A percentile compares a stretch with the other conserved stretches of the same genome.
Evolutionary conservation across 2,797 vertebrate genomes (phyloP).

Genomic region (Enteromius thamalakanensis): DNA sequence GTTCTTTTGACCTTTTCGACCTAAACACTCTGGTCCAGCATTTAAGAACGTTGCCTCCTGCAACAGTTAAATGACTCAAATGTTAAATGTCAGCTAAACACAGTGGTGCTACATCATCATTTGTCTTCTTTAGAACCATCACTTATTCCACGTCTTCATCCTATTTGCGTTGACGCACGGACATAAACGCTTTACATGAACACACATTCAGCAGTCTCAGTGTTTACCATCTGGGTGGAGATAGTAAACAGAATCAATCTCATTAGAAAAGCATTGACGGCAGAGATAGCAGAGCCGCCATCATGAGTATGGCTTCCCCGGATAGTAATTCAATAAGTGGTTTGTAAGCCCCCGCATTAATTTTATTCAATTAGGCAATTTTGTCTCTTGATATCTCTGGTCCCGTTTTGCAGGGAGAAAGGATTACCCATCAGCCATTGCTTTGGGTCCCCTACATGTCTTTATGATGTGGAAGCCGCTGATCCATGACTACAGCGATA

Average conservation of each 20-base stretch:
- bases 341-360: slow-evolving; percentile 69
- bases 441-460: background rate
- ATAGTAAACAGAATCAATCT: slow-evolving; percentile 53
- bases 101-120: background rate
- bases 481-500: slow-evolving; percentile 2
- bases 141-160: background rate
- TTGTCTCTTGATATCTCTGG: slow-evolving; percentile 54
- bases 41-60: background rate
- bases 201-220: slow-evolving; percentile 34
- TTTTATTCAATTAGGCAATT: slow-evolving; percentile 71
- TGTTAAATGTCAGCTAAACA: background rate
- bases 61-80: background rate
- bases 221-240: slow-evolving; percentile 58
- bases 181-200: slow-evolving; percentile 6
- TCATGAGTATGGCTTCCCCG: slow-evolving; percentile 17
- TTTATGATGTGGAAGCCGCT: background rate
- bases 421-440: slow-evolving; percentile 20
- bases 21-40: background rate
- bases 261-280: slow-evolving; percentile 57
- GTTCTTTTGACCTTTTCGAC: background rate
- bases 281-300: slow-evolving; percentile 36
- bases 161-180: slow-evolving; percentile 2
- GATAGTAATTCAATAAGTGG: slow-evolving; percentile 71
- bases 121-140: slow-evolving; percentile 8
- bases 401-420: slow-evolving; percentile 16